Conservation (phyloP, 92 coral and sea anemone species). For the Siderastrea radians region DNA sequence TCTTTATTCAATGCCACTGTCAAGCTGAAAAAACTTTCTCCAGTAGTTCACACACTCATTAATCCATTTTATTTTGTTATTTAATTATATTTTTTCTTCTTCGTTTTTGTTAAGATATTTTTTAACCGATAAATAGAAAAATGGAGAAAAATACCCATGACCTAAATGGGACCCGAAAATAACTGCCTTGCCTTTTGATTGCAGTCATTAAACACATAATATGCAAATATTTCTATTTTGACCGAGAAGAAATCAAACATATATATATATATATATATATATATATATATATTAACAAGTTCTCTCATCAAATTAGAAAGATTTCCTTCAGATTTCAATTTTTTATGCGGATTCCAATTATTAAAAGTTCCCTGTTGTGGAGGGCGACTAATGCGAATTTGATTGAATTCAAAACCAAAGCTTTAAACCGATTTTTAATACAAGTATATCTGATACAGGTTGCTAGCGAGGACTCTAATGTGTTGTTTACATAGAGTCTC, state of each 20-base stretch:
- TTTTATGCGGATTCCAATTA: background rate
- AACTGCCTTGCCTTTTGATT: background rate
- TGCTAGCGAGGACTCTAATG: too few relatives aligned
- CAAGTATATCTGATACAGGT: too few relatives aligned
- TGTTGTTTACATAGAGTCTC: too few relatives aligned
- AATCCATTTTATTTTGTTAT: background rate
- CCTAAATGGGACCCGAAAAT: background rate
- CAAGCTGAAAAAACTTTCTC: background rate
- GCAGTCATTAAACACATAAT: background rate
- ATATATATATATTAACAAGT: background rate
- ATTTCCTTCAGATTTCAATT: slow-evolving; percentile 1
- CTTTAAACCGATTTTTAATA: background rate
- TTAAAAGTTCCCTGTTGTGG: background rate
- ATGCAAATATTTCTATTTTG: background rate
- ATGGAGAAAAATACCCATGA: background rate
- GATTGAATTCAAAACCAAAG: background rate
- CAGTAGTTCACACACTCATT: background rate
- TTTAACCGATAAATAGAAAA: background rate
- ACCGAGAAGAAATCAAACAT: background rate
- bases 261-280: background rate
- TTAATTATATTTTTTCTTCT: too few relatives aligned
- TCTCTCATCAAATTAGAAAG: background rate
- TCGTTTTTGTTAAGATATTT: too few relatives aligned
- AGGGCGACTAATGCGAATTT: background rate
- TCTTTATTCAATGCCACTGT: background rate